Base-by-base conservation (phyloP, 2,113 vertebrate species). In the Sceloporus undulatus region DNA sequence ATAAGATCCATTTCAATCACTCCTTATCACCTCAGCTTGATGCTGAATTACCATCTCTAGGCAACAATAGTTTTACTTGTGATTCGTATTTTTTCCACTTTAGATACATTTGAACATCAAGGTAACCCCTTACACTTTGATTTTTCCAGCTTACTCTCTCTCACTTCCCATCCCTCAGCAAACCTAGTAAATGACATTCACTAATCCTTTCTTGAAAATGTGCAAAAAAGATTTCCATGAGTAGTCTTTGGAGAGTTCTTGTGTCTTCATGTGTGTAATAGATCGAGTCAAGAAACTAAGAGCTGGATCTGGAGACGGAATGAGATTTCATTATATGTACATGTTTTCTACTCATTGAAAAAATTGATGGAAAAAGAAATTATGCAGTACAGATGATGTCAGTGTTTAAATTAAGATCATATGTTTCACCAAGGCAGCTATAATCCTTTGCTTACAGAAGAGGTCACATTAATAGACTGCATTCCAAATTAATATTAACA, bases 241-340 rank as follows among this genome's bases (percentile, higher is more conserved):
- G 93, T 73, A 89, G 94, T 92, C 95, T 96, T 96, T 89, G 82
- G 96, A 96, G 96, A 96, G 81, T 96, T 95, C 94, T 86, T 96
- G 96, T 96, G 95, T 95, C 91, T 92, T 97, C 96, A 95, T 96
- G 96, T 97, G 95, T 96, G 95, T 97, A 96, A 97, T 96, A 92
- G 95, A 77, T 93, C 94, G 91, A 94, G 93, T 96, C 92, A 94
- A 94, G 89, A 92, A 91, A 95, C 92, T 95, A 91, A 92, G 85
- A 92, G 79, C 13, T 62, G 59, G 59, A 3, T 62, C 84, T 91
- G 85, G 75, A 92, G 89, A 88, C 88, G 93, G 92, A 74, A 94
- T 68, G 71, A 81, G 84, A 92, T 94, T 94, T 95, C 80, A 92
- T 94, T 94, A 94, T 92, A 84, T 91, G 80, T 86, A 84, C 83